A percentile compares a stretch with the other conserved stretches of the same genome.
These are phyloP conservation scores for Sepioteuthis lessoniana DNA, from an alignment of 2,888 invertebrate species.

Conservation along the genomic window DNA sequence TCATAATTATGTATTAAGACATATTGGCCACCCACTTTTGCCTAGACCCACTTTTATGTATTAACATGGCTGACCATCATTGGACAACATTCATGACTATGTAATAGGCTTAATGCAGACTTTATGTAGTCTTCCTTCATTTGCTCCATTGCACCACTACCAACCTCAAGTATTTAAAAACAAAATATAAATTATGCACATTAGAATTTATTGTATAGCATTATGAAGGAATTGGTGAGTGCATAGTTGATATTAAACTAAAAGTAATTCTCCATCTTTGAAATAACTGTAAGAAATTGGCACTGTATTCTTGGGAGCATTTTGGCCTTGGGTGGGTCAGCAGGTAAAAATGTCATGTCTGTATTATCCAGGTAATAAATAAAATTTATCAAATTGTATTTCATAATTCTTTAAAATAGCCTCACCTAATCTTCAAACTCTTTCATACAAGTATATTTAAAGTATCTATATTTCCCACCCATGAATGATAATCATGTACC, in stretches of 20 bases:
- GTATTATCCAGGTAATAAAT: too few species aligned
- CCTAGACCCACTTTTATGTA: background rate
- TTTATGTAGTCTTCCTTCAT: background rate
- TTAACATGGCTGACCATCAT: slow-evolving; percentile 18
- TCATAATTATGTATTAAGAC: slow-evolving; percentile 33
- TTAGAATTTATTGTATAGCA: background rate
- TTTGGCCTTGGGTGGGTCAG: too few species aligned
- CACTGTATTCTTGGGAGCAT: too few species aligned
- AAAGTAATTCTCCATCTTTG: background rate
- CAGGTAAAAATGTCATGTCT: too few species aligned
- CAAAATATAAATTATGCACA: slow-evolving; percentile 33
- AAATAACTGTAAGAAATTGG: background rate
- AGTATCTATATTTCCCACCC: too few species aligned
- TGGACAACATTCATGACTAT: background rate
- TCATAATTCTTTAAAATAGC: background rate
- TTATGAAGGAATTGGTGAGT: slow-evolving; percentile 18
- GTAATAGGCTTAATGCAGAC: slow-evolving; percentile 16
- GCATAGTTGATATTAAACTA: background rate
- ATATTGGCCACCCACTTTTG: slow-evolving; percentile 17
- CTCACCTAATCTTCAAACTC: background rate
- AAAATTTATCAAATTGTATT: background rate
- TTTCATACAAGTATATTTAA: too few species aligned
- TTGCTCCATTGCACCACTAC: background rate
- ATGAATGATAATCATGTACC: too few species aligned
- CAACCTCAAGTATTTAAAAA: slow-evolving; percentile 6